phyloP scores from a whole-genome alignment of 1,140 invertebrate species.

The Caenorhabditis tropicalis region DNA sequence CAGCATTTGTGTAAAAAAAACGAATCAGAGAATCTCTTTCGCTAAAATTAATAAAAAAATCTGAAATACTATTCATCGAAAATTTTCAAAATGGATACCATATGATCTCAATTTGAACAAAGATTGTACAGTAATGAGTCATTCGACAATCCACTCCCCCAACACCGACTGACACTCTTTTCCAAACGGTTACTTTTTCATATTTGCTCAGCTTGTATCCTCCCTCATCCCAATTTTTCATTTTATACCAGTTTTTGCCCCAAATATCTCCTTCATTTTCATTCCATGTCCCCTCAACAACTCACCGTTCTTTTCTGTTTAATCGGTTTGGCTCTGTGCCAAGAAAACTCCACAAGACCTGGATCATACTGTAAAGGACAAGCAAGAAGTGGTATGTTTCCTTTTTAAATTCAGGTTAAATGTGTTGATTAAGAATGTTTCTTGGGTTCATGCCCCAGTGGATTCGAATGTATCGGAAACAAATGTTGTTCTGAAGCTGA shows the following conservation, averaged over 20 bases:
- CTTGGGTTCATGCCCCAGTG: neutral
- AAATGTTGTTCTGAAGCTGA: constrained; percentile 21
- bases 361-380: neutral
- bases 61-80: too few relatives aligned
- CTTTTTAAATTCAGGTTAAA: neutral
- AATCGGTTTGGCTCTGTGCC: neutral
- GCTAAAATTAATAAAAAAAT: too few relatives aligned
- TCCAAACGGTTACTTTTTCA: neutral
- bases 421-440: neutral
- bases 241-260: neutral
- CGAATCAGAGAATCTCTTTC: too few relatives aligned
- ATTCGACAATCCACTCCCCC: neutral
- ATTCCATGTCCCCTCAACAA: neutral
- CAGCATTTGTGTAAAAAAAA: too few relatives aligned
- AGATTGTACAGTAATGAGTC: neutral
- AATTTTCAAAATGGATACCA: too few relatives aligned
- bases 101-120: neutral
- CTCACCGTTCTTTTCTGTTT: neutral
- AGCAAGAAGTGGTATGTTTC: constrained; percentile 14
- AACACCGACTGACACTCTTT: neutral
- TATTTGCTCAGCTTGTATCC: constrained; percentile 14
- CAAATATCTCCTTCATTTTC: neutral
- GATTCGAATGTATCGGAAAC: constrained; percentile 7
- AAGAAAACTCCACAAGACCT: neutral
- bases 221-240: neutral